phyloP scores from a whole-genome alignment of 2,888 invertebrate genomes.

The Caradrina clavipalpis region DNA sequence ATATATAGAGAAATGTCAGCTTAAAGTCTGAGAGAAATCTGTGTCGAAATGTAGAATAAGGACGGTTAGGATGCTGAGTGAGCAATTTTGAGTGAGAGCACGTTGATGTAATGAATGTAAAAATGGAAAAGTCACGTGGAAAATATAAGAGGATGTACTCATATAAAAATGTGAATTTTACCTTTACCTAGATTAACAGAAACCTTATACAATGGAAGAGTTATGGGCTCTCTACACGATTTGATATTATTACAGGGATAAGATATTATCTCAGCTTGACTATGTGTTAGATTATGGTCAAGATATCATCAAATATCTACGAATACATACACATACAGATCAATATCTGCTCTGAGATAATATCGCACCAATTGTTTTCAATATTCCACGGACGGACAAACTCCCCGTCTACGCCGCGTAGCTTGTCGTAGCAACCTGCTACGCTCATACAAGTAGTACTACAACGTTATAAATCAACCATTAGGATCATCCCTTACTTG shows the following conservation, averaged over 20 bases:
- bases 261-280: no score
- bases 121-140: conserved; percentile 22
- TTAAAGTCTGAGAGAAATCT: conserved; percentile 11
- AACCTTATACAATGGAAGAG: no score
- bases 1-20: conserved; percentile 36
- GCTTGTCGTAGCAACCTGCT: conserved; percentile 31
- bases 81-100: conserved; percentile 19
- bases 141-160: not conserved
- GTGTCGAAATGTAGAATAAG: conserved; percentile 10
- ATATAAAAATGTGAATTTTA: not conserved
- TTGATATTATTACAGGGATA: no score
- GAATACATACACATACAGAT: no score
- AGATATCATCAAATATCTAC: no score
- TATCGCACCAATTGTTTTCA: not conserved
- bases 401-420: conserved; percentile 45
- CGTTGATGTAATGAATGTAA: conserved; percentile 16
- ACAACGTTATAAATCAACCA: conserved; percentile 30
- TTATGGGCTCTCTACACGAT: no score
- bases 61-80: not conserved
- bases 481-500: conserved; percentile 17
- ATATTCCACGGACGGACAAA: conserved; percentile 13
- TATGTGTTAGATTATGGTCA: no score
- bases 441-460: conserved; percentile 31
- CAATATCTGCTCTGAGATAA: no score
- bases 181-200: conserved; percentile 2